These are phyloP conservation scores for Cordilura impudica DNA, from an alignment of 2,888 invertebrate genomes.

Conservation along the genomic window DNA sequence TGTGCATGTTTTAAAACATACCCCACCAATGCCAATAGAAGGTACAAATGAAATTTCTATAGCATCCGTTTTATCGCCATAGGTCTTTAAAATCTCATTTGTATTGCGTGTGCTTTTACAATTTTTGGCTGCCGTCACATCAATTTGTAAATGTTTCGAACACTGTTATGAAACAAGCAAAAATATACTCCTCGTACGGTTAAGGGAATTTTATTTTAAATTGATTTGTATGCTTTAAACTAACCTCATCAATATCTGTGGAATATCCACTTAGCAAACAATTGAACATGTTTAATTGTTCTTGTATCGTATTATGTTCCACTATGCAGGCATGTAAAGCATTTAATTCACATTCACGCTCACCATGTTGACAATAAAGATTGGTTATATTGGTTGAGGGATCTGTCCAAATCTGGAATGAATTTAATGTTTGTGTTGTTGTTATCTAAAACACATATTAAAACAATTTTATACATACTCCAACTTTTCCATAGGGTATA, in stretches of 20 bases:
- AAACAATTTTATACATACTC: constrained; percentile 66
- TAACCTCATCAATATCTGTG: constrained; percentile 65
- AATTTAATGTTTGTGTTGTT: not conserved
- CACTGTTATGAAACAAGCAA: constrained; percentile 64
- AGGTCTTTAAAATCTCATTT: constrained; percentile 71
- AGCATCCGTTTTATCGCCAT: constrained; percentile 71
- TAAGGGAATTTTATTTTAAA: not conserved
- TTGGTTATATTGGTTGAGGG: constrained; percentile 63
- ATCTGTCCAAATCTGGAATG: constrained; percentile 65
- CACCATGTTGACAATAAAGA: constrained; percentile 74
- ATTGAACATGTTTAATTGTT: constrained; percentile 71
- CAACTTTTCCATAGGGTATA: constrained; percentile 76
- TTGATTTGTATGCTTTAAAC: not conserved
- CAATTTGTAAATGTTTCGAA: constrained; percentile 65
- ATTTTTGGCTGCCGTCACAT: constrained; percentile 67
- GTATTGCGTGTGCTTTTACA: constrained; percentile 69
- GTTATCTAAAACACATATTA: not conserved
- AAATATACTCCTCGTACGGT: no score
- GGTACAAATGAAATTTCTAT: constrained; percentile 74
- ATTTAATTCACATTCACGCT: constrained; percentile 74
- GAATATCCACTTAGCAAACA: constrained; percentile 71
- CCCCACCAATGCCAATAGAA: constrained; percentile 72
- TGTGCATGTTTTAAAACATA: constrained; percentile 64
- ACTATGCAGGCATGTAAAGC: constrained; percentile 75
- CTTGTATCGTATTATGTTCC: constrained; percentile 68